phyloP scores from a whole-genome alignment of 2,797 vertebrate species.

The Rhincodon typus region DNA sequence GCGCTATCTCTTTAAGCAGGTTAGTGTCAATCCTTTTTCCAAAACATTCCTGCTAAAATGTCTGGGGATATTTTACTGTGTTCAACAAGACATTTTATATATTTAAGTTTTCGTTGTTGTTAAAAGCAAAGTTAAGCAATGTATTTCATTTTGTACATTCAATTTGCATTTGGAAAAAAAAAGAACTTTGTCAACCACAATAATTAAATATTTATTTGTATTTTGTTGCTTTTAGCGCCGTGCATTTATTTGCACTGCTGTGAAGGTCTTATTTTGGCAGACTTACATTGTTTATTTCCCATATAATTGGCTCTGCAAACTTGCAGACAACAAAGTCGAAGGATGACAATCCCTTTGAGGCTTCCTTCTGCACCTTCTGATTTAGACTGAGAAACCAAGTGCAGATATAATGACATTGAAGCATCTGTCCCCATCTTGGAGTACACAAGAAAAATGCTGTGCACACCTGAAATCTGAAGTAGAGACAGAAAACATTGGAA shows the following conservation, averaged over 20 bases:
- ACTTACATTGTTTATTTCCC: background rate
- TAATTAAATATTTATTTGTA: background rate
- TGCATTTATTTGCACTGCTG: background rate
- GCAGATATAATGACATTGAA: background rate
- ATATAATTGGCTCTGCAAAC: background rate
- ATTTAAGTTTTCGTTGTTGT: background rate
- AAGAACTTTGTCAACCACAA: too few species aligned
- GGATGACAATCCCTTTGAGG: background rate
- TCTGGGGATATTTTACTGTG: background rate
- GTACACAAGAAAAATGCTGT: background rate
- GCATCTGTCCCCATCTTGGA: background rate
- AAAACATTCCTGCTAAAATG: background rate
- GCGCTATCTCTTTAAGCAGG: background rate
- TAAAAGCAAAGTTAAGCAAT: background rate
- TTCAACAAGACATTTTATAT: background rate
- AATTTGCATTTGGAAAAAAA: background rate
- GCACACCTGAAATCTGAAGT: background rate
- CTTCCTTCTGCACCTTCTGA: background rate
- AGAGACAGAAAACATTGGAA: background rate
- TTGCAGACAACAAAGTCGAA: background rate
- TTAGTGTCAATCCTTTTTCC: background rate
- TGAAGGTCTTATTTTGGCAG: background rate
- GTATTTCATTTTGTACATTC: background rate
- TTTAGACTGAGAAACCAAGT: background rate
- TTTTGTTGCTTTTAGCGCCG: background rate